phyloP scores from a whole-genome alignment of 2,797 vertebrate genomes.

The Balearica regulorum region DNA sequence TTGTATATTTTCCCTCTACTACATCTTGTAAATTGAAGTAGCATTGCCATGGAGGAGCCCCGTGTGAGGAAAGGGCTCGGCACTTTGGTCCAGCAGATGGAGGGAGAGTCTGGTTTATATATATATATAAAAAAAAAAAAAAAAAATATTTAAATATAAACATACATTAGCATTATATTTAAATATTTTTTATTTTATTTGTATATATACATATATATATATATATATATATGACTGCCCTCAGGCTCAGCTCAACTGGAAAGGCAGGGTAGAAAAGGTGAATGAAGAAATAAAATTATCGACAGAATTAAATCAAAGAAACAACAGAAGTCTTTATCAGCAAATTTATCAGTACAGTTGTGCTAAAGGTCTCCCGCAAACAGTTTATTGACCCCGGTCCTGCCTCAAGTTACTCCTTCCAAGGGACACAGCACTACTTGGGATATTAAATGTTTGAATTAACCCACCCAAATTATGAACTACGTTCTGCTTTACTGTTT shows the following conservation, averaged over 20 bases:
- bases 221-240: neutral
- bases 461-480: neutral
- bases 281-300: neutral
- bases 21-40: neutral
- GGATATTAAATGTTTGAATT: neutral
- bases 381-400: neutral
- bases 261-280: neutral
- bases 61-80: neutral
- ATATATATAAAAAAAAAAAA: too few relatives aligned
- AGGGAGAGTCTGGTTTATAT: neutral
- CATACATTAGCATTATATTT: too few relatives aligned
- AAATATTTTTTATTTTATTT: too few relatives aligned
- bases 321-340: neutral
- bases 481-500: neutral
- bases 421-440: neutral
- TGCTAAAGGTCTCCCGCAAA: neutral
- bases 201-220: neutral
- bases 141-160: too few relatives aligned
- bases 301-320: neutral
- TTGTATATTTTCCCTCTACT: neutral
- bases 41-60: neutral
- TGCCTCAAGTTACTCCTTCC: neutral
- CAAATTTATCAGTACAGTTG: neutral
- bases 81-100: neutral
- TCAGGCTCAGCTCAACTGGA: neutral